These are phyloP conservation scores for Gerris buenoi DNA, from an alignment of 1,140 invertebrate genomes.

Conservation along the genomic window DNA sequence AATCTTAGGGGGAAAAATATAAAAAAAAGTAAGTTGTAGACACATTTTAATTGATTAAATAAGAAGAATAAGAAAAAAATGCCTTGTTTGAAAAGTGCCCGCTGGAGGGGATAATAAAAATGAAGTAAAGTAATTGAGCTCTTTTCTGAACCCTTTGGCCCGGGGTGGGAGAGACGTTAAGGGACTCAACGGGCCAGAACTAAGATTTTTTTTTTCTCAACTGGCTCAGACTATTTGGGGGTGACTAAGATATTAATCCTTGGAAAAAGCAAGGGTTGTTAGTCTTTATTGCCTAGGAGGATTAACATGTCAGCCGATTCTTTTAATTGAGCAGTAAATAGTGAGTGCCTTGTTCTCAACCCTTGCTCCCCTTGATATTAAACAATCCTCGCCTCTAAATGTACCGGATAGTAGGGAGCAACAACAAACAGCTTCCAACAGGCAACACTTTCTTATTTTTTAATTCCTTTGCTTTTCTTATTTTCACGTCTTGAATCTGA, in stretches of 20 bases:
- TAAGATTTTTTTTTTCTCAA: not conserved
- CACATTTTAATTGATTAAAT: not conserved
- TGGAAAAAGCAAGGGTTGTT: constrained; percentile 9
- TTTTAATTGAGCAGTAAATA: constrained; percentile 19
- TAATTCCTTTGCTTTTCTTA: too few relatives aligned
- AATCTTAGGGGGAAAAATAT: too few relatives aligned
- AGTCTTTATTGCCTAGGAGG: constrained; percentile 12
- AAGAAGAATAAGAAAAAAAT: not conserved
- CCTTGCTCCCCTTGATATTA: not conserved
- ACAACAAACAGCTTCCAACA: too few relatives aligned
- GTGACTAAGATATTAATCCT: constrained; percentile 14
- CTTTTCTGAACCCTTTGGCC: not conserved
- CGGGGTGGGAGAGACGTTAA: not conserved
- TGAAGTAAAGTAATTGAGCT: not conserved
- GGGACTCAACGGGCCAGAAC: not conserved
- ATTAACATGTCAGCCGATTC: constrained; percentile 16
- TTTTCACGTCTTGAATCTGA: too few relatives aligned
- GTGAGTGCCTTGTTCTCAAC: constrained; percentile 2
- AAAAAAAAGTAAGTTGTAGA: too few relatives aligned
- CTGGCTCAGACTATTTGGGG: not conserved
- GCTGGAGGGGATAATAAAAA: not conserved
- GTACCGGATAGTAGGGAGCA: too few relatives aligned
- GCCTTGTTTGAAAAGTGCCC: not conserved
- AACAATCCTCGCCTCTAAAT: not conserved
- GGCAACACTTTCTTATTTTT: too few relatives aligned